Evolutionary conservation across 2,797 vertebrate genomes (phyloP).

Genomic region (Pseudochromis fuscus): DNA sequence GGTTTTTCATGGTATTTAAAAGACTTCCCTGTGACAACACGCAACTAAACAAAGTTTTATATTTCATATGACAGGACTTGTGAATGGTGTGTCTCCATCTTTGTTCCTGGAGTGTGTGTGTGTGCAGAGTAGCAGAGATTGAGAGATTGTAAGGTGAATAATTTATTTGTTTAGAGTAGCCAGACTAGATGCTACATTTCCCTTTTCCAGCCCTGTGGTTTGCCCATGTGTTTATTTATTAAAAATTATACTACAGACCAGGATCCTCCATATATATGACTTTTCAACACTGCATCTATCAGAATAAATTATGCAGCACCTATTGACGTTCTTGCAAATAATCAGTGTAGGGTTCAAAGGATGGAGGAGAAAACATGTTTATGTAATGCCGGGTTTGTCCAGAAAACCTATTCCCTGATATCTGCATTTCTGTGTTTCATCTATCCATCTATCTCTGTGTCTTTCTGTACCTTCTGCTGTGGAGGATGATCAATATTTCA

Average conservation of each 20-base stretch:
- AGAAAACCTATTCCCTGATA: constrained; percentile 56
- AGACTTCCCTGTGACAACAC: constrained; percentile 17
- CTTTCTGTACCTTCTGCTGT: constrained; percentile 53
- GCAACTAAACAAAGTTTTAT: constrained; percentile 16
- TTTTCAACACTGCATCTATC: constrained; percentile 50
- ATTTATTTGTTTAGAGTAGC: constrained; percentile 63
- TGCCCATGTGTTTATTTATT: constrained; percentile 57
- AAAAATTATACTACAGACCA: constrained; percentile 49
- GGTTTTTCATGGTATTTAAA: constrained; percentile 35
- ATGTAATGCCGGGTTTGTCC: constrained; percentile 38
- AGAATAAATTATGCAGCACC: constrained; percentile 51
- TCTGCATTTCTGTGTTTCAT: constrained; percentile 53
- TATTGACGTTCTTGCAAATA: constrained; percentile 50
- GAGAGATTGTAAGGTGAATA: constrained; percentile 66
- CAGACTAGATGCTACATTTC: constrained; percentile 40
- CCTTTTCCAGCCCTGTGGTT: constrained; percentile 43
- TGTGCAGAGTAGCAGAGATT: constrained; percentile 29
- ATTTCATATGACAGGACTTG: constrained; percentile 5
- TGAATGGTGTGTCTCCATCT: background rate
- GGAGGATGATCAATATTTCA: constrained; percentile 83
- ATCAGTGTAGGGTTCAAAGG: constrained; percentile 42
- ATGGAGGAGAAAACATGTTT: constrained; percentile 45
- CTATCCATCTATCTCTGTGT: constrained; percentile 55
- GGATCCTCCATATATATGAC: constrained; percentile 34
- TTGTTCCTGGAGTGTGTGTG: constrained; percentile 4